These are phyloP conservation scores for Menura novaehollandiae DNA, from an alignment of 2,113 vertebrate species.

Conservation along the genomic window DNA sequence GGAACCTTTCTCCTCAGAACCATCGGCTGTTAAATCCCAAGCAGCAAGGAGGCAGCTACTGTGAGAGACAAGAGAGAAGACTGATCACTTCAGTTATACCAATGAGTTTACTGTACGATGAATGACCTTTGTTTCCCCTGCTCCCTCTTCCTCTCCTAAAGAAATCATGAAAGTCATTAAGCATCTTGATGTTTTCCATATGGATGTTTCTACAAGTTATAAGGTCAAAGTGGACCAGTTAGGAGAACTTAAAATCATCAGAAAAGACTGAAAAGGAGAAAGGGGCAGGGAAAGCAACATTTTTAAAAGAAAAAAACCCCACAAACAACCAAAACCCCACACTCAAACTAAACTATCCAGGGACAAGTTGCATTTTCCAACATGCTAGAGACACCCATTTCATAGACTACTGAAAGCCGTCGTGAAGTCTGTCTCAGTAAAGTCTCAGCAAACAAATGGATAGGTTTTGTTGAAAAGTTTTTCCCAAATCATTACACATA, in stretches of 20 bases:
- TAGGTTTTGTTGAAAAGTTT: neutral
- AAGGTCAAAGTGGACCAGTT: neutral
- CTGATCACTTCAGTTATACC: neutral
- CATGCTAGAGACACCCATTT: neutral
- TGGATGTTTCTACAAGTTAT: neutral
- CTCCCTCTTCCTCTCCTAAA: neutral
- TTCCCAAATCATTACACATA: neutral
- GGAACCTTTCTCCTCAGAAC: neutral
- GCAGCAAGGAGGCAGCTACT: neutral
- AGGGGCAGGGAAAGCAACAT: neutral
- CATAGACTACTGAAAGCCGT: neutral
- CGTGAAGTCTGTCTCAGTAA: neutral
- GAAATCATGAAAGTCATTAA: conserved; percentile 18
- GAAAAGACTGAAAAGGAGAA: neutral
- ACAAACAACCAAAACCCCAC: neutral
- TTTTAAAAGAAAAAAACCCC: neutral
- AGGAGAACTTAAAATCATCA: neutral
- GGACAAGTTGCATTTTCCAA: neutral
- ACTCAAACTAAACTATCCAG: neutral
- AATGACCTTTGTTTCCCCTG: neutral
- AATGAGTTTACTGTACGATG: neutral
- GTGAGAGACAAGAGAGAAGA: neutral
- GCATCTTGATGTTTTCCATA: conserved; percentile 9
- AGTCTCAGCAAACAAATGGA: neutral
- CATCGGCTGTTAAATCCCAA: neutral